Conservation (phyloP, 1,140 invertebrate genomes). For the Paracyclopina nana region DNA sequence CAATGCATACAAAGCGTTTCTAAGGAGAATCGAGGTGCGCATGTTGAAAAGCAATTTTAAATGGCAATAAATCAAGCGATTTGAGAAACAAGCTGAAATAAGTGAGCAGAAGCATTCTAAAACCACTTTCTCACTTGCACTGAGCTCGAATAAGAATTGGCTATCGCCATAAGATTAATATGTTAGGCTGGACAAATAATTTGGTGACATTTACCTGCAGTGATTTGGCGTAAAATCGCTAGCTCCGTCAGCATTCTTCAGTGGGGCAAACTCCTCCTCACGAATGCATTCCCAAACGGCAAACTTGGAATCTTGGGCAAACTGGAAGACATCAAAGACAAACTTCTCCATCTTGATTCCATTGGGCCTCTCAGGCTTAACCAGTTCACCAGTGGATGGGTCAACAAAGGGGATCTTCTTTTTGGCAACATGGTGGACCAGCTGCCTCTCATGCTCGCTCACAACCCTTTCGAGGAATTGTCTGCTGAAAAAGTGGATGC, state of each 20-base stretch:
- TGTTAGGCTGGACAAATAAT: too few relatives aligned
- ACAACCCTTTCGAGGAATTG: conserved; percentile 45
- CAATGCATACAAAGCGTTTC: conserved; percentile 50
- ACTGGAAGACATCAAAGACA: conserved; percentile 86
- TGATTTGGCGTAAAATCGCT: conserved; percentile 80
- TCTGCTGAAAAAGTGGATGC: conserved; percentile 88
- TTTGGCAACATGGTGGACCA: conserved; percentile 84
- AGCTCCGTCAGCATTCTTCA: conserved; percentile 75
- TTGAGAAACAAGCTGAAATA: too few relatives aligned
- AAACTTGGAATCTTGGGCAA: conserved; percentile 48
- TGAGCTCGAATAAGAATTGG: too few relatives aligned
- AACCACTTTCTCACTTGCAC: too few relatives aligned
- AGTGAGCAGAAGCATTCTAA: too few relatives aligned
- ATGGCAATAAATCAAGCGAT: too few relatives aligned
- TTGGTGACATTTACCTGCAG: too few relatives aligned
- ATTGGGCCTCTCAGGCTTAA: conserved; percentile 61
- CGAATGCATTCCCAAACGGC: conserved; percentile 79
- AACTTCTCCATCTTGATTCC: conserved; percentile 99
- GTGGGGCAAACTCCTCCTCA: conserved; percentile 83
- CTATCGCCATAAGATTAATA: too few relatives aligned
- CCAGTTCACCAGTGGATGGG: conserved; percentile 37
- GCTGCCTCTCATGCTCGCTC: conserved; percentile 38
- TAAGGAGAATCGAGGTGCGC: too few relatives aligned
- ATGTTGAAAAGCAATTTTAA: too few relatives aligned
- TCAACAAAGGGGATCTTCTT: conserved; percentile 88